Percentiles rank a stretch among this genome's conserved stretches.
Evolutionary conservation across 2,888 invertebrate genomes (phyloP).

Genomic region (Archaeoteleia sp.): DNA sequence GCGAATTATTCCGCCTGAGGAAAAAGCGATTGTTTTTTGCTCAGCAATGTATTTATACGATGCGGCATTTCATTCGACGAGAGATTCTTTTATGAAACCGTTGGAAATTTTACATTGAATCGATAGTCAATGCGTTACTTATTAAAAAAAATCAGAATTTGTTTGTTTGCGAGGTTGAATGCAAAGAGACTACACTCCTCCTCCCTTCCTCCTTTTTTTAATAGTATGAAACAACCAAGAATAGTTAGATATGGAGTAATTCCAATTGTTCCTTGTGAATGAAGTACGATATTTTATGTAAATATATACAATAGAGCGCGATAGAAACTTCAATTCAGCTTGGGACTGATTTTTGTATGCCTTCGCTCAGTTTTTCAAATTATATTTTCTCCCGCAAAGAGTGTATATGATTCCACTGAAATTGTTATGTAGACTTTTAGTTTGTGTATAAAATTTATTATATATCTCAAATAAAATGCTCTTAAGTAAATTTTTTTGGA

Average conservation of each 20-base stretch:
- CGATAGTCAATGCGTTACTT: no score
- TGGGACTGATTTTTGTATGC: constrained; percentile 64
- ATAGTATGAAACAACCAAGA: not conserved
- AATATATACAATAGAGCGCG: constrained; percentile 61
- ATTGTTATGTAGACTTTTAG: constrained; percentile 69
- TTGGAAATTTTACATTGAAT: no score
- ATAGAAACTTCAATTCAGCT: constrained; percentile 63
- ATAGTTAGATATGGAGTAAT: constrained; percentile 21
- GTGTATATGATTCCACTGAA: constrained; percentile 61
- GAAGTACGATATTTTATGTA: constrained; percentile 58
- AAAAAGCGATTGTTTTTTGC: constrained; percentile 14
- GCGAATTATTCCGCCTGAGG: not conserved
- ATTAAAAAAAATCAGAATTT: constrained; percentile 8
- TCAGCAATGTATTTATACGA: constrained; percentile 17
- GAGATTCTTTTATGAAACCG: no score
- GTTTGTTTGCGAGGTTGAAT: constrained; percentile 12
- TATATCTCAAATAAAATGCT: constrained; percentile 65
- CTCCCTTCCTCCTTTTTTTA: constrained; percentile 8
- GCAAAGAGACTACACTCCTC: constrained; percentile 10
- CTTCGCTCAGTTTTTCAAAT: constrained; percentile 55
- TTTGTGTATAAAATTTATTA: constrained; percentile 70
- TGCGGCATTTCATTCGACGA: constrained; percentile 18
- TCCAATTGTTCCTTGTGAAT: constrained; percentile 62
- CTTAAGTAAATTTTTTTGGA: constrained; percentile 45
- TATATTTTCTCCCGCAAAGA: constrained; percentile 50